phyloP scores from a whole-genome alignment of 1,140 invertebrate genomes.

The Cecropterus lyciades region DNA sequence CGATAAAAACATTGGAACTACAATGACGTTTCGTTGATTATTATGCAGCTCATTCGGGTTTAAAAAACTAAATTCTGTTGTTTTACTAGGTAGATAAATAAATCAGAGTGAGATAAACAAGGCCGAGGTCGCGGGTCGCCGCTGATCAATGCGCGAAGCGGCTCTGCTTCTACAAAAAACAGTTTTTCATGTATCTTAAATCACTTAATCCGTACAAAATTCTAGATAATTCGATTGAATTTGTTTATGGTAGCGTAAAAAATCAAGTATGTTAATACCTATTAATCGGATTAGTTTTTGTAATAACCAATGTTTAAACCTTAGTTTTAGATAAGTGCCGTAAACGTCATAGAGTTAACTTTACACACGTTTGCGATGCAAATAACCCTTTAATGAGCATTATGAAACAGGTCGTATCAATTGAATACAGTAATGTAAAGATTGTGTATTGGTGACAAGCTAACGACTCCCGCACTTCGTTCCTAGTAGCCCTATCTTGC shows the following conservation, averaged over 20 bases:
- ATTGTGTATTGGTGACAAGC: conserved; percentile 34
- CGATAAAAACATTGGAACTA: not conserved
- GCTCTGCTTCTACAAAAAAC: conserved; percentile 23
- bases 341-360: not conserved
- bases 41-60: not conserved
- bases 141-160: conserved; percentile 28
- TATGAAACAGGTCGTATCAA: conserved; percentile 36
- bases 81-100: conserved; percentile 18
- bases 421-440: conserved; percentile 33
- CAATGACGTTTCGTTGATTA: conserved; percentile 10
- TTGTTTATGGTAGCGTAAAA: no score
- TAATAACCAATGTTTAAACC: not conserved
- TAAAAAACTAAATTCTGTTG: not conserved
- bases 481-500: conserved; percentile 21
- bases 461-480: conserved; percentile 19
- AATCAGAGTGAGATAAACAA: conserved; percentile 46
- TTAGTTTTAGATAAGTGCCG: not conserved
- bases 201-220: no score
- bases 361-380: conserved; percentile 21
- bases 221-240: no score
- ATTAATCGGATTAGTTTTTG: not conserved
- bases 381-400: conserved; percentile 35
- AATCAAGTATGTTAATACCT: not conserved
- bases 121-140: conserved; percentile 47
- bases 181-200: conserved; percentile 1